These are phyloP conservation scores for Crioceris asparagi DNA, from an alignment of 2,888 invertebrate genomes.

Conservation along the genomic window DNA sequence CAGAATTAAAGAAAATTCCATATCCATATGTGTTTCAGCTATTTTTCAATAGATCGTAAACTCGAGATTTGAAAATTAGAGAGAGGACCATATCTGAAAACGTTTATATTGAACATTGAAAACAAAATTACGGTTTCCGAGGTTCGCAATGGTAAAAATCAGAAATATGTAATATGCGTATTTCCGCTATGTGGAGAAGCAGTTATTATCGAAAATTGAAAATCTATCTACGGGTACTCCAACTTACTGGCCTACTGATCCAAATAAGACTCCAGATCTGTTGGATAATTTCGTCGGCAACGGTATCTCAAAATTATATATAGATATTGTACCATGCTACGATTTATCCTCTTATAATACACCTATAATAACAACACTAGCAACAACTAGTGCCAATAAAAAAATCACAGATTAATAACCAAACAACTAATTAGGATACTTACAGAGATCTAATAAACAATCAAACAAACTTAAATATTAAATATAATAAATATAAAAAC, in stretches of 20 bases:
- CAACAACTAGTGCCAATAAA: not conserved
- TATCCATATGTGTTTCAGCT: too few species aligned
- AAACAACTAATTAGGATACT: not conserved
- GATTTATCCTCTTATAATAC: not conserved
- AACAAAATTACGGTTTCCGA: too few species aligned
- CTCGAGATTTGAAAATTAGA: too few species aligned
- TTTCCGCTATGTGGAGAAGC: too few species aligned
- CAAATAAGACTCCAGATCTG: not conserved
- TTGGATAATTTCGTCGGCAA: not conserved
- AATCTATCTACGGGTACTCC: not conserved
- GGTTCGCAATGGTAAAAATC: too few species aligned
- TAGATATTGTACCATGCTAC: not conserved
- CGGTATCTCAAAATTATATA: not conserved
- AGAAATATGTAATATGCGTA: too few species aligned
- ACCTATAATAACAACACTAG: not conserved
- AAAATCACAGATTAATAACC: not conserved
- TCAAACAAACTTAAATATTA: not conserved
- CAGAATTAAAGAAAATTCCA: too few species aligned
- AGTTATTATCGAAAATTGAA: not conserved
- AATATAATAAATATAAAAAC: too few species aligned
- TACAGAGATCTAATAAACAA: not conserved
- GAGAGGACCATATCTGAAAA: too few species aligned
- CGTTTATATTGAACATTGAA: too few species aligned
- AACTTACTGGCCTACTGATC: constrained; percentile 3
- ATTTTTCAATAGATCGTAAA: too few species aligned